Evolutionary conservation across 2,797 vertebrate genomes (phyloP).

Genomic region (Mycteria americana): DNA sequence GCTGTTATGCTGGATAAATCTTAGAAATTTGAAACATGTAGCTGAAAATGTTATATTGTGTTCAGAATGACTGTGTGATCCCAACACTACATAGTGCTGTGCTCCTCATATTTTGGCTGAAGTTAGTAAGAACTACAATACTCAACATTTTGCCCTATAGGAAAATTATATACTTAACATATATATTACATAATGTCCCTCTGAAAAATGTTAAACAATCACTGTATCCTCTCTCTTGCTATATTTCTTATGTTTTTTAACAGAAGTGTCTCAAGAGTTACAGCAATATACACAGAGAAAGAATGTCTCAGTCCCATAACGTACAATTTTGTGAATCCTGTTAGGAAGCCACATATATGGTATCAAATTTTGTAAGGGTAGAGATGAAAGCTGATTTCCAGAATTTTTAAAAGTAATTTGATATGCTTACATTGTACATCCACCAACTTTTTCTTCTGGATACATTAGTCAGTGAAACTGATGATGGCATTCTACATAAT

Average conservation of each 20-base stretch:
- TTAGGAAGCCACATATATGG: rapidly evolving
- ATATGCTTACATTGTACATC: background rate
- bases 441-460: background rate
- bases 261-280: background rate
- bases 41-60: background rate
- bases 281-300: background rate
- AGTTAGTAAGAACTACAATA: background rate
- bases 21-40: background rate
- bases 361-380: background rate
- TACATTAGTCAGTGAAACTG: background rate
- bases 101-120: background rate
- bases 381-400: background rate
- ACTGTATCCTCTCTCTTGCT: background rate
- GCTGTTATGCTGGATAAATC: background rate
- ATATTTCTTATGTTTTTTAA: background rate
- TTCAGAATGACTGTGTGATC: background rate
- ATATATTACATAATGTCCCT: background rate
- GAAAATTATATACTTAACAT: background rate
- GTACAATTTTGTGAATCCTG: background rate
- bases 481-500: background rate
- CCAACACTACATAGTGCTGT: background rate
- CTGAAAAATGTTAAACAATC: background rate
- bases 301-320: background rate
- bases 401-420: background rate
- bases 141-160: background rate